Percentiles rank a stretch among this genome's conserved stretches.
Evolutionary conservation across 2,888 invertebrate species (phyloP).

Genomic region (Griposia aprilina): DNA sequence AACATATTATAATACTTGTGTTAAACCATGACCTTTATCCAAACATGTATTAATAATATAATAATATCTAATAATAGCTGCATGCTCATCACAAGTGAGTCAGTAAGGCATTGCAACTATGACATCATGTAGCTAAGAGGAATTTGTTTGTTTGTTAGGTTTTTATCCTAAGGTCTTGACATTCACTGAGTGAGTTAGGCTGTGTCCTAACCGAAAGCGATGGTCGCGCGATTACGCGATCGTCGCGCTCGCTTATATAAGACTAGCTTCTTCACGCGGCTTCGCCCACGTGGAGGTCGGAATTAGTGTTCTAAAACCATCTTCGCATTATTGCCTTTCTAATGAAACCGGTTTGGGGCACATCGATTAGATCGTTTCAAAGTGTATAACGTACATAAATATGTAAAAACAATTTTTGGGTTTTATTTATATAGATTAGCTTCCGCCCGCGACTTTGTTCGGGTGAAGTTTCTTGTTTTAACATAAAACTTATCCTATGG

Average conservation of each 20-base stretch:
- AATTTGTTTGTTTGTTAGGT: background rate
- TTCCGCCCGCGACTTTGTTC: background rate
- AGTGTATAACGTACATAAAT: too few relatives aligned
- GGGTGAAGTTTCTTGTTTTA: background rate
- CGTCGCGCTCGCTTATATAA: background rate
- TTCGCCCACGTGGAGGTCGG: too few relatives aligned
- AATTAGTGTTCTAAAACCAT: too few relatives aligned
- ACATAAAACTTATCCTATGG: background rate
- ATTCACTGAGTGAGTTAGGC: conserved; percentile 13
- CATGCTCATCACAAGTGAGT: conserved; percentile 44
- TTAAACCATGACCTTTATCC: conserved; percentile 31
- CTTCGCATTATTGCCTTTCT: too few relatives aligned
- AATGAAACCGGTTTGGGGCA: too few relatives aligned
- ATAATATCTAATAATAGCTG: conserved; percentile 43
- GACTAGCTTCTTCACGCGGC: background rate
- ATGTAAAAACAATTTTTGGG: too few relatives aligned
- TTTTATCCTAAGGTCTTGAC: conserved; percentile 12
- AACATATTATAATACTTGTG: background rate
- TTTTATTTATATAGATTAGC: too few relatives aligned
- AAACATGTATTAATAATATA: conserved; percentile 22
- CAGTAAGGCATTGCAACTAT: conserved; percentile 29
- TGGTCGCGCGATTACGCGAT: background rate
- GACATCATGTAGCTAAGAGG: conserved; percentile 37
- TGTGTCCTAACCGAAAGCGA: background rate
- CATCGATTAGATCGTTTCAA: too few relatives aligned